phyloP scores from a whole-genome alignment of 2,888 invertebrate genomes.

The Heterodera filipjevi region DNA sequence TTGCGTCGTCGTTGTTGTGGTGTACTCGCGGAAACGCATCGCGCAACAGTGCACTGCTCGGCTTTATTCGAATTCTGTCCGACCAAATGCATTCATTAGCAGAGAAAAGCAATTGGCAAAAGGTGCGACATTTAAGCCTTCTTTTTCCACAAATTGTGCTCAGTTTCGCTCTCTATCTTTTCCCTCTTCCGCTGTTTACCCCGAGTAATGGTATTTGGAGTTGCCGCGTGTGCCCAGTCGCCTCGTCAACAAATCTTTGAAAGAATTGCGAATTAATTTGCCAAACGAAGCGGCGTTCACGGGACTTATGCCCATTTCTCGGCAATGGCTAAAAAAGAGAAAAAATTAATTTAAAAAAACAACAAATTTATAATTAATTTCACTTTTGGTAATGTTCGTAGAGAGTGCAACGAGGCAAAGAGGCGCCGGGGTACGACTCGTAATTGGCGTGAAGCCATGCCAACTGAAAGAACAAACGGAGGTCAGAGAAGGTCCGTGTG shows the following conservation, averaged over 20 bases:
- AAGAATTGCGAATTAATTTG: conserved; percentile 88
- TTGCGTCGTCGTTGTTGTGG: neutral
- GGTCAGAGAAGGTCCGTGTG: too few relatives aligned
- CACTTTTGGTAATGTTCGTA: conserved; percentile 86
- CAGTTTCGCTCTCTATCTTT: too few relatives aligned
- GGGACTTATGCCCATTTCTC: conserved; percentile 85
- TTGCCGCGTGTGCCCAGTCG: conserved; percentile 82
- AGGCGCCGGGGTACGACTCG: conserved; percentile 93
- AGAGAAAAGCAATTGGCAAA: too few relatives aligned
- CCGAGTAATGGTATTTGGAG: conserved; percentile 89
- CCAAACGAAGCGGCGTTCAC: conserved; percentile 99
- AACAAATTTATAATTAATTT: neutral
- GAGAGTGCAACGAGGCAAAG: conserved; percentile 87
- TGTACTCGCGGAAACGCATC: conserved; percentile 40
- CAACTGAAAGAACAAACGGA: conserved; percentile 70
- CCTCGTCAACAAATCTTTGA: conserved; percentile 88
- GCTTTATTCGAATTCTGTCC: conserved; percentile 77
- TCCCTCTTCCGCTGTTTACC: conserved; percentile 71
- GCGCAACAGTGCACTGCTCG: conserved; percentile 36
- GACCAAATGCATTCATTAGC: conserved; percentile 73
- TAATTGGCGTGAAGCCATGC: conserved; percentile 97
- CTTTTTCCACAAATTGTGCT: neutral
- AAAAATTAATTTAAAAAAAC: neutral
- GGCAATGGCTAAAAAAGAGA: conserved; percentile 74
- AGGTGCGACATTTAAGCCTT: conserved; percentile 77